Conservation (phyloP, 2,797 vertebrate species). For the Falco berigora region DNA sequence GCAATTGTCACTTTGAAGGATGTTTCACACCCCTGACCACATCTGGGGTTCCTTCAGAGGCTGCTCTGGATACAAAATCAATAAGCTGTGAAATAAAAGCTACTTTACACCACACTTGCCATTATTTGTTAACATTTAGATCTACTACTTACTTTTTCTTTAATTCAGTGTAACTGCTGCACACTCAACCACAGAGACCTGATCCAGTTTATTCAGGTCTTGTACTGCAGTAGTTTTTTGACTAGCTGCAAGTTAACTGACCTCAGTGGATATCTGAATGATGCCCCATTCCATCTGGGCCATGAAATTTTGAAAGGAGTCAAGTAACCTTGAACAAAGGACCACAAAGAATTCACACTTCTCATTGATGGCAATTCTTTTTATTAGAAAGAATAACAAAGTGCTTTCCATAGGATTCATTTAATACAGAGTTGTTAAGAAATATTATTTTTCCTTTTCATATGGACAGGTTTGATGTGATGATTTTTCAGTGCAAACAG, state of each 20-base stretch:
- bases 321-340: not conserved
- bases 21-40: not conserved
- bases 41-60: not conserved
- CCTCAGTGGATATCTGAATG: not conserved
- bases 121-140: not conserved
- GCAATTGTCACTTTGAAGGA: not conserved
- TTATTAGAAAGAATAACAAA: slow-evolving; percentile 70
- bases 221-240: not conserved
- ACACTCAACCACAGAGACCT: not conserved
- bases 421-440: slow-evolving; percentile 30
- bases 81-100: not conserved
- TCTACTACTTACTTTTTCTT: not conserved
- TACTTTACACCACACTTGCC: not conserved
- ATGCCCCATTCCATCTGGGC: not conserved
- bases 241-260: not conserved
- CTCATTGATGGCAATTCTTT: not conserved
- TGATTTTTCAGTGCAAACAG: slow-evolving; percentile 15
- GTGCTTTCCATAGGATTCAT: slow-evolving; percentile 2
- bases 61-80: not conserved
- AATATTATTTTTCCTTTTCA: not conserved
- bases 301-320: not conserved
- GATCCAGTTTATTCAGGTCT: not conserved
- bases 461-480: not conserved
- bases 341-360: not conserved
- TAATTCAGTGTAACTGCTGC: not conserved